phyloP scores from a whole-genome alignment of 2,888 invertebrate species.

The Tyria jacobaeae region DNA sequence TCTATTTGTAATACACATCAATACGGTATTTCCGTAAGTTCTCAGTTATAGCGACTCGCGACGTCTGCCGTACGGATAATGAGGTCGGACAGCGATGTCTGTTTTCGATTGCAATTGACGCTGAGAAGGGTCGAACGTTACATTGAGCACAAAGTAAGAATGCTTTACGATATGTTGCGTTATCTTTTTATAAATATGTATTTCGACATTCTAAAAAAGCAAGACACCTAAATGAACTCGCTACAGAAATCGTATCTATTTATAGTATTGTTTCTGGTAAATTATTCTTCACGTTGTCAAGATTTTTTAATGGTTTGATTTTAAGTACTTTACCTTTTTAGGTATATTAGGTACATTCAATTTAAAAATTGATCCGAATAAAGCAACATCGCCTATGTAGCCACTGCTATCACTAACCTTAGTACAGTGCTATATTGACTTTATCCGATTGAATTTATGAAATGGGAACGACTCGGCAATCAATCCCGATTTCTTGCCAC shows the following conservation, averaged over 20 bases:
- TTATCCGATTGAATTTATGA: too few relatives aligned
- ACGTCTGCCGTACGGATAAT: not conserved
- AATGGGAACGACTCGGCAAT: too few relatives aligned
- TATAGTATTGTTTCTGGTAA: not conserved
- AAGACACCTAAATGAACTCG: conserved; percentile 9
- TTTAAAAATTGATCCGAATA: too few relatives aligned
- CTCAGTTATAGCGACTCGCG: not conserved
- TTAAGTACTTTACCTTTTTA: too few relatives aligned
- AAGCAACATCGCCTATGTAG: too few relatives aligned
- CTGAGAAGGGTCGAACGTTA: conserved; percentile 2
- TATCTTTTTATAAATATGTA: too few relatives aligned
- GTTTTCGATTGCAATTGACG: not conserved
- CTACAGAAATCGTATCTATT: not conserved
- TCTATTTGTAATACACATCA: not conserved
- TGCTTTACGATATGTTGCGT: too few relatives aligned
- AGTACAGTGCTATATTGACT: too few relatives aligned
- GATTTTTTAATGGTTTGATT: too few relatives aligned
- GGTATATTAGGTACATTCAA: too few relatives aligned
- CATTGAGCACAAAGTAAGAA: not conserved
- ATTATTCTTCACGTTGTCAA: not conserved
- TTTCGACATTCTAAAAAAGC: conserved; percentile 3
- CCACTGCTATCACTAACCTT: too few relatives aligned
- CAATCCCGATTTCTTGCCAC: too few relatives aligned
- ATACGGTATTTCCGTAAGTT: not conserved
- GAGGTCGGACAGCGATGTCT: not conserved